Conservation (phyloP, 2,888 invertebrate species). For the Polydrusus tereticollis region DNA sequence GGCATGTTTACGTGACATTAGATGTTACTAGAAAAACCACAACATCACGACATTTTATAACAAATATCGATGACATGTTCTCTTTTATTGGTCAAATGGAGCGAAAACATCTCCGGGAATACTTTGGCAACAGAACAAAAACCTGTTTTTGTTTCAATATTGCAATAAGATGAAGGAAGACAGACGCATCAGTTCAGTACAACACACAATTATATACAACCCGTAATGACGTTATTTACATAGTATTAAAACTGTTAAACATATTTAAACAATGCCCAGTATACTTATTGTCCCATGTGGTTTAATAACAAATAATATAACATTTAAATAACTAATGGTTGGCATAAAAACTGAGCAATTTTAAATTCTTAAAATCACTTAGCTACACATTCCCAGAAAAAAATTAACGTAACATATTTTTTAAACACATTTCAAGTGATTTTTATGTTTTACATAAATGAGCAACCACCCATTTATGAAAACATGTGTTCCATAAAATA, state of each 20-base stretch:
- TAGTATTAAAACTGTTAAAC: constrained; percentile 22
- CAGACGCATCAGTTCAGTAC: constrained; percentile 64
- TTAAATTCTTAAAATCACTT: too few relatives aligned
- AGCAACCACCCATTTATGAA: too few relatives aligned
- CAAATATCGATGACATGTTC: too few relatives aligned
- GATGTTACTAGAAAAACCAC: too few relatives aligned
- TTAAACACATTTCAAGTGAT: too few relatives aligned
- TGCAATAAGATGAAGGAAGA: constrained; percentile 63
- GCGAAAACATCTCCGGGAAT: constrained; percentile 4
- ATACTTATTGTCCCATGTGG: constrained; percentile 20
- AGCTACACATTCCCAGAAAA: too few relatives aligned
- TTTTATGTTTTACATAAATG: too few relatives aligned
- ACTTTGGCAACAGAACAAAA: constrained; percentile 19
- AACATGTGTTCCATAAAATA: too few relatives aligned
- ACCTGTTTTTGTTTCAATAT: constrained; percentile 54
- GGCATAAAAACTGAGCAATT: too few relatives aligned
- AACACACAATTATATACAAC: constrained; percentile 62
- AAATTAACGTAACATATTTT: too few relatives aligned
- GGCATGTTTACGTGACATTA: too few relatives aligned
- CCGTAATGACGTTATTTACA: constrained; percentile 63
- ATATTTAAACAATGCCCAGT: constrained; percentile 19
- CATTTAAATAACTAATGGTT: not conserved
- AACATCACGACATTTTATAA: not conserved
- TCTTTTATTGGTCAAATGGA: not conserved
- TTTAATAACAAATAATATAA: not conserved